These are phyloP conservation scores for Tinea pellionella DNA, from an alignment of 2,888 invertebrate genomes.

Conservation along the genomic window DNA sequence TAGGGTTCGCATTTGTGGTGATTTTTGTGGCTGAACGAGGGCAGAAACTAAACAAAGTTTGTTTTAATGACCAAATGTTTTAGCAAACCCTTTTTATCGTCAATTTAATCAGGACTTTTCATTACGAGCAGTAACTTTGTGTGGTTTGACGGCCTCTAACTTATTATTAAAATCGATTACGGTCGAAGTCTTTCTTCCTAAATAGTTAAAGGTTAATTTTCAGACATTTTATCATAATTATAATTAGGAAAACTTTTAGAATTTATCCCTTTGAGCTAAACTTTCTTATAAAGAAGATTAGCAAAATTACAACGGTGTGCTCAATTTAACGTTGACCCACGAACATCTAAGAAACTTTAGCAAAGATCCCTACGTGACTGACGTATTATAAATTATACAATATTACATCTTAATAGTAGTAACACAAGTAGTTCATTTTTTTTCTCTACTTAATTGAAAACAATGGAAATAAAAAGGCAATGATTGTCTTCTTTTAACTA, in stretches of 20 bases:
- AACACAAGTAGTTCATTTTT: too few species aligned
- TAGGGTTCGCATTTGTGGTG: slow-evolving; percentile 9
- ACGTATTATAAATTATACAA: not conserved
- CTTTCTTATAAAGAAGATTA: slow-evolving; percentile 2
- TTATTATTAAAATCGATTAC: slow-evolving; percentile 1
- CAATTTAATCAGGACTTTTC: not conserved
- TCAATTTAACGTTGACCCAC: slow-evolving; percentile 3
- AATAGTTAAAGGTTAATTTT: not conserved
- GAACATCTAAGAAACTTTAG: slow-evolving; percentile 3
- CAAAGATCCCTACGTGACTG: slow-evolving; percentile 6
- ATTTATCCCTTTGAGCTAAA: not conserved
- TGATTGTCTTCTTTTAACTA: not conserved
- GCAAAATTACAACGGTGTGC: slow-evolving; percentile 7
- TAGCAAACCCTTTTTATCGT: slow-evolving; percentile 7
- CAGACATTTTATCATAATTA: not conserved
- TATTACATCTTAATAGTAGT: not conserved
- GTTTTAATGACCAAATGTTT: slow-evolving; percentile 8
- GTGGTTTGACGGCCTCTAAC: not conserved
- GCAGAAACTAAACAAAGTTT: slow-evolving; percentile 2
- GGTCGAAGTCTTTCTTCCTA: not conserved
- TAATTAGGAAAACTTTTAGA: not conserved
- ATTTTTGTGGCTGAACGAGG: slow-evolving; percentile 5
- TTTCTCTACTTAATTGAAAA: too few species aligned
- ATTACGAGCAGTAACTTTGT: not conserved
- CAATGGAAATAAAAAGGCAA: too few species aligned